Percentiles rank a stretch among this genome's conserved stretches.
Evolutionary conservation across 1,140 invertebrate species (phyloP).

Genomic region (Atta colombica): DNA sequence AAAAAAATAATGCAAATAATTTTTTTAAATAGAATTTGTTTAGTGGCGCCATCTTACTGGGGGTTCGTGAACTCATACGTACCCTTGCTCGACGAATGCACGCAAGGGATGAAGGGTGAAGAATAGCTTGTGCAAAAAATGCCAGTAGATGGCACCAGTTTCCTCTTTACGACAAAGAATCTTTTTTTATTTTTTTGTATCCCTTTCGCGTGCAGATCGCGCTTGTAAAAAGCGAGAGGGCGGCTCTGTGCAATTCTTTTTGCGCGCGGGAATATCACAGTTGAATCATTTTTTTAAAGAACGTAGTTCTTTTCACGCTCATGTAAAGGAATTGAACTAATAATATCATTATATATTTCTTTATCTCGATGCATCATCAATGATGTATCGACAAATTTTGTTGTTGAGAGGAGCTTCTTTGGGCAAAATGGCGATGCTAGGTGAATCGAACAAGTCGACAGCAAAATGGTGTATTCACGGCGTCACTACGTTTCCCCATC

Average conservation of each 20-base stretch:
- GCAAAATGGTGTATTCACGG: conserved; percentile 72
- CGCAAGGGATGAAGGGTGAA: conserved; percentile 46
- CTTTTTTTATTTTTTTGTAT: conserved; percentile 37
- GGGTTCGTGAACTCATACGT: conserved; percentile 66
- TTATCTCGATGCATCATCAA: background rate
- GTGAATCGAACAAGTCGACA: conserved; percentile 68
- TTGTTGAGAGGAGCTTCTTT: background rate
- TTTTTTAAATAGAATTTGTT: conserved; percentile 44
- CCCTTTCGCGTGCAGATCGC: conserved; percentile 7
- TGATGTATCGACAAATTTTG: background rate
- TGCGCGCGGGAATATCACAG: background rate
- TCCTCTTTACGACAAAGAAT: background rate
- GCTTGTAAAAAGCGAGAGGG: conserved; percentile 50
- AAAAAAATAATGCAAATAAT: background rate
- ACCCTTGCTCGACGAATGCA: conserved; percentile 37
- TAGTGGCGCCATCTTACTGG: conserved; percentile 78
- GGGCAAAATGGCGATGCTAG: conserved; percentile 62
- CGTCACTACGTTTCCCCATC: conserved; percentile 74
- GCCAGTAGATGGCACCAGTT: conserved; percentile 76
- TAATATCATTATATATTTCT: too few relatives aligned
- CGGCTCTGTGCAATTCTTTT: conserved; percentile 38
- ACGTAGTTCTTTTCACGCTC: conserved; percentile 37
- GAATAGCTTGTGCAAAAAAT: conserved; percentile 72
- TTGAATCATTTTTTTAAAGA: conserved; percentile 23
- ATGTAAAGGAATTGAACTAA: too few relatives aligned